phyloP scores from a whole-genome alignment of 2,888 invertebrate species.

The Torymus texanus region DNA sequence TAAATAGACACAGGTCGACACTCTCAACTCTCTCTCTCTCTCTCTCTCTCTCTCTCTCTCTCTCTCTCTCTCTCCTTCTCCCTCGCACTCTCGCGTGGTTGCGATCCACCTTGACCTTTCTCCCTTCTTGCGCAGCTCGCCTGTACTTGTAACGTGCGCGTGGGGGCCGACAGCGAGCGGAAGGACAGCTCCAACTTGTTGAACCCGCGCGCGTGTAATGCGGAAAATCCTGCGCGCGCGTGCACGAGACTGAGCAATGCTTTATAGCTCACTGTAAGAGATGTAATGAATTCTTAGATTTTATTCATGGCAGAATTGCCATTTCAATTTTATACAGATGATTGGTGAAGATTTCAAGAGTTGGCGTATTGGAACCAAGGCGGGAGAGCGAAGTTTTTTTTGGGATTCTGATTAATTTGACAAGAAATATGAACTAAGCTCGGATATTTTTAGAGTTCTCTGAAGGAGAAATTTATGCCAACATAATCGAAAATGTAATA shows the following conservation, averaged over 20 bases:
- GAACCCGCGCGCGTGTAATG: conserved; percentile 24
- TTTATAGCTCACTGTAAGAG: conserved; percentile 45
- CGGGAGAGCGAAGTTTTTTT: too few species aligned
- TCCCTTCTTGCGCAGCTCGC: conserved; percentile 22
- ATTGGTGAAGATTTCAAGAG: too few species aligned
- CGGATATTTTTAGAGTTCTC: too few species aligned
- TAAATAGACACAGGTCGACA: conserved; percentile 37
- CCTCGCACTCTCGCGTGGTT: not conserved
- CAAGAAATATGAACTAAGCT: too few species aligned
- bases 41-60: conserved; percentile 29
- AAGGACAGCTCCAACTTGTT: conserved; percentile 55
- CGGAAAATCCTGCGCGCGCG: conserved; percentile 43
- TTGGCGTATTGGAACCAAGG: too few species aligned
- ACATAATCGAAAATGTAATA: too few species aligned
- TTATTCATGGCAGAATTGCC: too few species aligned
- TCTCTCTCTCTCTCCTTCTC: conserved; percentile 49
- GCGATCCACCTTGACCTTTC: conserved; percentile 56
- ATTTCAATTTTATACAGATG: too few species aligned
- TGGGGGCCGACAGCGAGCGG: conserved; percentile 22
- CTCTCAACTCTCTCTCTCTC: conserved; percentile 27
- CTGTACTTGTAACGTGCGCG: conserved; percentile 34
- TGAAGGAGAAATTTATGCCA: too few species aligned
- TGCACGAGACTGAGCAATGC: conserved; percentile 17
- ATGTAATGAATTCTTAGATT: conserved; percentile 40
- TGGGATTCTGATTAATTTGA: too few species aligned